Conservation (phyloP, 2,888 invertebrate genomes). For the Itoplectis maculator region DNA sequence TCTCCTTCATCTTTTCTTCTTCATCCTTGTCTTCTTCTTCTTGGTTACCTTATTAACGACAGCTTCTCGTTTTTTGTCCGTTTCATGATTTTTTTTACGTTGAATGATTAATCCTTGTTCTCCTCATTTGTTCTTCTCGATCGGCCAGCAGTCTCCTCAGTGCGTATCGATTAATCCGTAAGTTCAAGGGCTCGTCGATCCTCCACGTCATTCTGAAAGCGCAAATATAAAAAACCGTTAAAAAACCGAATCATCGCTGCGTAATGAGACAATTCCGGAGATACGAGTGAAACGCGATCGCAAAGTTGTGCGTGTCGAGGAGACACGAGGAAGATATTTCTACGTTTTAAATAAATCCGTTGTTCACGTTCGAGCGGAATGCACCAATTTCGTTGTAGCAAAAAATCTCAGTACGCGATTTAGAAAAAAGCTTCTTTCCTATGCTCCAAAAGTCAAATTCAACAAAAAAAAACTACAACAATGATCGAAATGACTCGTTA, state of each 20-base stretch:
- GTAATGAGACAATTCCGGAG: not conserved
- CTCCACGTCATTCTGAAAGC: constrained; percentile 72
- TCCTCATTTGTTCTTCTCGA: constrained; percentile 62
- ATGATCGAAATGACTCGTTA: constrained; percentile 32
- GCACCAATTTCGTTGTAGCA: not conserved
- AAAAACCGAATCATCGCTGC: not conserved
- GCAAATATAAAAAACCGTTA: constrained; percentile 56
- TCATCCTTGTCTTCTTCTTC: constrained; percentile 64
- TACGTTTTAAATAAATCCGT: no score
- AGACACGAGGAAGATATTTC: not conserved
- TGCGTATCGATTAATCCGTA: constrained; percentile 72
- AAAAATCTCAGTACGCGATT: not conserved
- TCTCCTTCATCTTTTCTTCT: constrained; percentile 55
- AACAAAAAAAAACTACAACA: not conserved
- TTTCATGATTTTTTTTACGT: constrained; percentile 45
- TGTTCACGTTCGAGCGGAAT: no score
- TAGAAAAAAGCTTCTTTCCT: not conserved
- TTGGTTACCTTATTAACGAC: constrained; percentile 47
- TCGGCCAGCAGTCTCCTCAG: constrained; percentile 53
- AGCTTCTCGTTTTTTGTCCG: constrained; percentile 13
- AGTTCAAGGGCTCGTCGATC: constrained; percentile 66
- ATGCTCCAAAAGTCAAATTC: not conserved
- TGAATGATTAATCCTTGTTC: constrained; percentile 62
- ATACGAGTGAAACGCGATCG: not conserved
- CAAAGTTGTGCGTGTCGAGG: not conserved